These are phyloP conservation scores for Drosophila prostipennis DNA, from an alignment of 2,888 invertebrate species.

Conservation along the genomic window DNA sequence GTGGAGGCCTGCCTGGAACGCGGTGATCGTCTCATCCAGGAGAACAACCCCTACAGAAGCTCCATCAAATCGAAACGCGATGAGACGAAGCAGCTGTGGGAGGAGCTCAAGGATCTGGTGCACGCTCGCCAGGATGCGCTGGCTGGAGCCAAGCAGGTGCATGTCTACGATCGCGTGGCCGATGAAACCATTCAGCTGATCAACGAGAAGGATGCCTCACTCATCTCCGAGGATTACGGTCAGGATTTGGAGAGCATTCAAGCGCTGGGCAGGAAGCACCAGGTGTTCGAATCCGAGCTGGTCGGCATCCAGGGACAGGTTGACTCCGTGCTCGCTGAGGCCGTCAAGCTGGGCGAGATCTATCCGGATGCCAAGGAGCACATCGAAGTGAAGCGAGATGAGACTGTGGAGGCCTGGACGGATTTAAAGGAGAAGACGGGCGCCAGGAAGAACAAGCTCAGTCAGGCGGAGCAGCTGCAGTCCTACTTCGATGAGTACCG, in stretches of 20 bases:
- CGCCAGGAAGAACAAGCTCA: constrained; percentile 91
- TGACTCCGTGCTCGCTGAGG: constrained; percentile 86
- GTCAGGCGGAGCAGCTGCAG: constrained; percentile 96
- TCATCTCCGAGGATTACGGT: constrained; percentile 92
- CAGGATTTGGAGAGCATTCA: constrained; percentile 95
- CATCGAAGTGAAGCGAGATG: constrained; percentile 96
- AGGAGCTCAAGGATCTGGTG: constrained; percentile 95
- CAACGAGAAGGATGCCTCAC: constrained; percentile 94
- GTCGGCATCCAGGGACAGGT: constrained; percentile 95
- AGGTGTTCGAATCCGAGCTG: constrained; percentile 94
- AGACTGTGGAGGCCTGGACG: constrained; percentile 94
- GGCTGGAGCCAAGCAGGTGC: constrained; percentile 96
- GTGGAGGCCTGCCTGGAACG: constrained; percentile 90
- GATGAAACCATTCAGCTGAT: constrained; percentile 98
- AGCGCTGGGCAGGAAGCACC: constrained; percentile 91
- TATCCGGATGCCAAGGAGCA: constrained; percentile 98
- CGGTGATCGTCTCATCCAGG: constrained; percentile 89
- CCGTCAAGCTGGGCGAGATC: constrained; percentile 90
- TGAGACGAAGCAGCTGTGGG: constrained; percentile 95
- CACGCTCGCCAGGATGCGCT: constrained; percentile 96
- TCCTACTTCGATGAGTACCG: constrained; percentile 97
- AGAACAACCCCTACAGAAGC: constrained; percentile 92
- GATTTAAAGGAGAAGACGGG: constrained; percentile 91
- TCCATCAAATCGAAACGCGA: constrained; percentile 92
- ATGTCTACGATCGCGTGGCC: constrained; percentile 97